Evolutionary conservation across 2,113 vertebrate species (phyloP).

Genomic region (Recurvirostra avosetta): DNA sequence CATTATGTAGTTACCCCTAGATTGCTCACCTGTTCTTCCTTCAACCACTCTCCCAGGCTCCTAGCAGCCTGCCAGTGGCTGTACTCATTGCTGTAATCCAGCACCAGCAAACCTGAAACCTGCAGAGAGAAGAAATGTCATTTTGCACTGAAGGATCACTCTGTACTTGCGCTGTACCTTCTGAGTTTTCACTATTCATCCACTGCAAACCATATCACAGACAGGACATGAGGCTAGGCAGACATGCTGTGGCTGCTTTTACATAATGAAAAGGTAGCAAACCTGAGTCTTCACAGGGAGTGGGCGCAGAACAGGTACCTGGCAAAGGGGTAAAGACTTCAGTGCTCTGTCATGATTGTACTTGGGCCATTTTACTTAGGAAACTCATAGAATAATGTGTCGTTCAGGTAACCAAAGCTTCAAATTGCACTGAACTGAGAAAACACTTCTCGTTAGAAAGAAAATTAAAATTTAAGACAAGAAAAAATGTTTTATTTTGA

Average conservation of each 20-base stretch:
- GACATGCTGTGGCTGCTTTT: background rate
- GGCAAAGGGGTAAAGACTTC: background rate
- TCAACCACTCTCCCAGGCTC: slow-evolving; percentile 87
- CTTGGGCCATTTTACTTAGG: background rate
- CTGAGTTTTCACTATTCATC: background rate
- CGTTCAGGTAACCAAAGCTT: background rate
- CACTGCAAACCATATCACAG: background rate
- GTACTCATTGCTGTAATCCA: slow-evolving; percentile 88
- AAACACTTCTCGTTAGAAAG: background rate
- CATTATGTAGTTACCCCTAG: background rate
- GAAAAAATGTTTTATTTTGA: background rate
- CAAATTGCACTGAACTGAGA: background rate
- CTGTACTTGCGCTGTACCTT: background rate
- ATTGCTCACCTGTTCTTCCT: slow-evolving; percentile 85
- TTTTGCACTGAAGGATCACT: background rate
- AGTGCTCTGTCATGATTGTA: background rate
- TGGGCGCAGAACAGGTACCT: background rate
- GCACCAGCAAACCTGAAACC: slow-evolving; percentile 90
- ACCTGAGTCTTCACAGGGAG: background rate
- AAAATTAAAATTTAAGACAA: background rate
- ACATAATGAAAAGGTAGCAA: background rate
- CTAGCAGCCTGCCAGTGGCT: slow-evolving; percentile 92
- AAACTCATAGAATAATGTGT: background rate
- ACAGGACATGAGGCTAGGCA: background rate
- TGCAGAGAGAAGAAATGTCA: slow-evolving; percentile 41